Conservation (phyloP, 2,888 invertebrate species). For the Blomia tropicalis region DNA sequence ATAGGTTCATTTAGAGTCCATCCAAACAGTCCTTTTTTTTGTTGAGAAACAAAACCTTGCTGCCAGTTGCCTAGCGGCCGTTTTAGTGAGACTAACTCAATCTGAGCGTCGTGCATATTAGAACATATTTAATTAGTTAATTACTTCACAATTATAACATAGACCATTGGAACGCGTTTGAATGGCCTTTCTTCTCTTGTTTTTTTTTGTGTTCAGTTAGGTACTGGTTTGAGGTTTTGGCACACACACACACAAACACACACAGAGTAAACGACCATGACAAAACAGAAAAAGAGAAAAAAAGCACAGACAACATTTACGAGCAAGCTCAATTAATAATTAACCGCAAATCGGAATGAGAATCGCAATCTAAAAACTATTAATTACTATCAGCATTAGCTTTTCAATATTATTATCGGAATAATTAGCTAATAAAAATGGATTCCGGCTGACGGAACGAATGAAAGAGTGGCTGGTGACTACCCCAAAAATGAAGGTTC, state of each 20-base stretch:
- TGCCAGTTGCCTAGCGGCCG: not conserved
- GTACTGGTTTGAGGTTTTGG: no score
- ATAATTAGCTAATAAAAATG: constrained; percentile 14
- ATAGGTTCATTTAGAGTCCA: no score
- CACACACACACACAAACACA: no score
- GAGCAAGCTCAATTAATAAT: constrained; percentile 3
- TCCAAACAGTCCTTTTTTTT: not conserved
- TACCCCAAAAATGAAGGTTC: not conserved
- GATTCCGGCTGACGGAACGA: not conserved
- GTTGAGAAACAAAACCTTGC: not conserved
- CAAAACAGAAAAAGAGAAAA: no score
- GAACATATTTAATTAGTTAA: constrained; percentile 14
- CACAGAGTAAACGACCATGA: not conserved
- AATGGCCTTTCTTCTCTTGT: no score
- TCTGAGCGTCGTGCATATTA: constrained; percentile 11
- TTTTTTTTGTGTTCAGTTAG: no score
- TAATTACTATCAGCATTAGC: constrained; percentile 6
- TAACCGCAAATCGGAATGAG: not conserved
- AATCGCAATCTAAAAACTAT: constrained; percentile 1
- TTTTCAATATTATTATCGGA: constrained; percentile 13
- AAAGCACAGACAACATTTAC: no score
- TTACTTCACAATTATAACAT: constrained; percentile 11
- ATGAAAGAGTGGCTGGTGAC: no score
- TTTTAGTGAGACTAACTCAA: not conserved
- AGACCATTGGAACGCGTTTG: not conserved